phyloP scores from a whole-genome alignment of 2,113 vertebrate species.

The Nanorana parkeri region DNA sequence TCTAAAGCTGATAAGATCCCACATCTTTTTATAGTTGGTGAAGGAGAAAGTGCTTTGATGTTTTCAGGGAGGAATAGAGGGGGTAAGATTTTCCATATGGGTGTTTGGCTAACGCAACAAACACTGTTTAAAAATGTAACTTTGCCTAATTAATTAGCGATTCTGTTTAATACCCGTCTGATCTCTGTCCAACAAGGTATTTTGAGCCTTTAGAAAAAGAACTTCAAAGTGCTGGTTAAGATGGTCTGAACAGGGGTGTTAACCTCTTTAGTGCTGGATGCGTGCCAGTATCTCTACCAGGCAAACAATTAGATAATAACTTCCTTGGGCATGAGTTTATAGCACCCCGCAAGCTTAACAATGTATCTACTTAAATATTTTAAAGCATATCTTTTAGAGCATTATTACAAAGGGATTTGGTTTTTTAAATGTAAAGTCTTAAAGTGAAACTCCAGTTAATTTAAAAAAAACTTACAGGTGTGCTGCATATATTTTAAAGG shows the following conservation, averaged over 20 bases:
- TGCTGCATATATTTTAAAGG: no score
- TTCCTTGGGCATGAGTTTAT: conserved; percentile 12
- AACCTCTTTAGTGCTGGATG: conserved; percentile 41
- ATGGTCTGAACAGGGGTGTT: conserved; percentile 63
- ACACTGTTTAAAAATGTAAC: conserved; percentile 99
- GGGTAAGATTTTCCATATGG: conserved; percentile 90
- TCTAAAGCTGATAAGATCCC: conserved; percentile 74
- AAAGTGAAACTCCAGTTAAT: no score
- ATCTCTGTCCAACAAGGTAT: conserved; percentile 97
- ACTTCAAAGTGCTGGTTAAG: conserved; percentile 94
- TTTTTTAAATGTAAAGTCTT: no score
- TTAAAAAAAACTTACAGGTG: no score
- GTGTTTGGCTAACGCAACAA: conserved; percentile 98
- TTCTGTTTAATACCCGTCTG: conserved; percentile 97
- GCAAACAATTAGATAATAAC: conserved; percentile 33
- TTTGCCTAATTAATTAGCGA: conserved; percentile 99
- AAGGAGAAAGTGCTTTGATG: conserved; percentile 82
- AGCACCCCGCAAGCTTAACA: neutral
- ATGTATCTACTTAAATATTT: no score
- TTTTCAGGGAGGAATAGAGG: conserved; percentile 78
- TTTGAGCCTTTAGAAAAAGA: conserved; percentile 87
- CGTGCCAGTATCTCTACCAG: conserved; percentile 23
- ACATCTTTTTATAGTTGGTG: conserved; percentile 64
- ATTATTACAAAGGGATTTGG: no score
- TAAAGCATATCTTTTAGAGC: no score